Percentiles rank a stretch among this genome's conserved stretches.
phyloP scores from a whole-genome alignment of 2,888 invertebrate genomes.

The Dioctria linearis region DNA sequence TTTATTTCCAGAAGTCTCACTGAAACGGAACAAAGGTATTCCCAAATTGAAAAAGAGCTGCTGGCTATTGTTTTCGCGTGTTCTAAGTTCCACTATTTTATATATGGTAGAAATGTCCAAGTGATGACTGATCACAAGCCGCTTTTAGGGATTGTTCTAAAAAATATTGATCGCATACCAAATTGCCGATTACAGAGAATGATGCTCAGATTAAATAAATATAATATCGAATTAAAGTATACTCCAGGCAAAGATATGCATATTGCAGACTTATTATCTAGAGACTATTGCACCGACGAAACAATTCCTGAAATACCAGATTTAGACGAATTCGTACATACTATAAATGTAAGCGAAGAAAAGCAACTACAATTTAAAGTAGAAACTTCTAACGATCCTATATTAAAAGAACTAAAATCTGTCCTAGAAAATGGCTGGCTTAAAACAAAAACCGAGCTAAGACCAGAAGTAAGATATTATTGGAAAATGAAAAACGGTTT shows the following conservation, averaged over 20 bases:
- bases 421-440: no score
- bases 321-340: constrained; percentile 51
- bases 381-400: constrained; percentile 41
- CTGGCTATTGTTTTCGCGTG: constrained; percentile 58
- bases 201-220: constrained; percentile 59
- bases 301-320: background rate
- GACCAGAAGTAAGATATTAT: no score
- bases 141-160: constrained; percentile 52
- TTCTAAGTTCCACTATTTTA: constrained; percentile 54
- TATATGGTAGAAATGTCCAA: constrained; percentile 59
- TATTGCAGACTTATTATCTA: constrained; percentile 56
- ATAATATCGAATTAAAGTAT: constrained; percentile 59
- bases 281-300: constrained; percentile 39
- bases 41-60: constrained; percentile 56
- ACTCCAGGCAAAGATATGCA: constrained; percentile 61
- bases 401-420: constrained; percentile 9
- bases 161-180: constrained; percentile 58
- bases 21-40: constrained; percentile 56
- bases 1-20: constrained; percentile 55
- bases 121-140: constrained; percentile 59
- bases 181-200: constrained; percentile 59
- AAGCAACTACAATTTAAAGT: constrained; percentile 42
- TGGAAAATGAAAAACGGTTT: no score
- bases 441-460: no score
- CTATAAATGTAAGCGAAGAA: background rate